Base-by-base conservation (phyloP, 2,113 vertebrate species). In the Bufo bufo region DNA sequence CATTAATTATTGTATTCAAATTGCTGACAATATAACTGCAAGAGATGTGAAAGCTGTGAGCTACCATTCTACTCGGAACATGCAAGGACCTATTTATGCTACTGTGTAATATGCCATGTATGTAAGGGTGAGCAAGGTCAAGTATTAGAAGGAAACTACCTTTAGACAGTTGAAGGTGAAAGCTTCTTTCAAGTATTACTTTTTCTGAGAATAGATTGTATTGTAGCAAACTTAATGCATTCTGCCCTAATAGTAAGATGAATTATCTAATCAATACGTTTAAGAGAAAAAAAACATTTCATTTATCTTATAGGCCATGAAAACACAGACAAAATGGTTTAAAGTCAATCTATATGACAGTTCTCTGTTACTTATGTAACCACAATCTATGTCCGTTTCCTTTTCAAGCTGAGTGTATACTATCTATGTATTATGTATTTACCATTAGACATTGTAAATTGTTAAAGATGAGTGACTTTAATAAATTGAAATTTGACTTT, bases 91-190 rank as follows among this genome's bases (percentile, higher is more conserved):
- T 77, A 50, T 77, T 77, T 77, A 52, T n/a, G 20, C 49, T n/a
- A n/a, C 47, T 52, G 47, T 49, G 49, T 77, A 77, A 77, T 75
- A 75, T 52, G 75, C 13, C 9, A 77, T 77, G 19, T 52, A n/a
- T 77, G 71, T 87, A 75, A 49, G 66, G 54, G 33, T 43, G 43
- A 71, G 66, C n/a, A 71, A 43, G 66, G 66, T 71, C 66, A 71
- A 43, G 23, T 23, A 66, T 66, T 10, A 23, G 23, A 77, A 65
- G 23, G 19, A 86, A 85, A 63, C 10, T 49, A 75, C 63, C 17
- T 23, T 65, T 80, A 54, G n/a, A 6, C 5, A 0, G 52, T 9
- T 81, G 14, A 71, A 81, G 50, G n/a, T 56, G 23, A 77, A 77
- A 12, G 13, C 56, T n/a, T 52, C 47, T 47, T 86, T 49, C 16